Evolutionary conservation across 2,113 vertebrate species (phyloP).

Genomic region (Scomber scombrus): DNA sequence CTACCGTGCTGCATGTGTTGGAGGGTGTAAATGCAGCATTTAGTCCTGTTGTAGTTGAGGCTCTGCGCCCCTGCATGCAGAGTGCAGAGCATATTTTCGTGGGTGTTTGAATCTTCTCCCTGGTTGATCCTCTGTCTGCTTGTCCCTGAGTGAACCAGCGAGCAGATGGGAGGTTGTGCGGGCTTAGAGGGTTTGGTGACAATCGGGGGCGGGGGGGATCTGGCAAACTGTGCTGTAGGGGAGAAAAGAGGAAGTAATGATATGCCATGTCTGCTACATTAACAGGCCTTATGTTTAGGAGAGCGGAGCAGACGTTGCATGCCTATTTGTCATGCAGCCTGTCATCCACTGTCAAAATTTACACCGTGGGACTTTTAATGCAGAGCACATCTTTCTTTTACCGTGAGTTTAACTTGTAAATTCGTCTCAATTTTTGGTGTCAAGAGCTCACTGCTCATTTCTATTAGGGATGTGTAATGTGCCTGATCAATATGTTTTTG

Average conservation of each 20-base stretch:
- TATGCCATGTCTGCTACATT: conserved; percentile 58
- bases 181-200: conserved; percentile 56
- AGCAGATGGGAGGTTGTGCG: conserved; percentile 71
- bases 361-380: not conserved
- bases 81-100: conserved; percentile 14
- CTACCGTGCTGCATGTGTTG: conserved; percentile 4
- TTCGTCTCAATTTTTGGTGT: not conserved
- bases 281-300: conserved; percentile 61
- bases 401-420: conserved; percentile 5
- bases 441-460: not conserved
- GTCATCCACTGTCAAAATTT: conserved; percentile 57
- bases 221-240: conserved; percentile 31
- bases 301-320: conserved; percentile 53
- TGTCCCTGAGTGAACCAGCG: conserved; percentile 43
- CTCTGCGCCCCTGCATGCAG: not conserved
- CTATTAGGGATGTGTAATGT: no score
- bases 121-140: conserved; percentile 26
- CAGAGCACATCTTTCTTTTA: conserved; percentile 16
- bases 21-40: conserved; percentile 1
- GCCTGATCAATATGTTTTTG: no score
- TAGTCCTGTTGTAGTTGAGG: not conserved
- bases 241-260: conserved; percentile 46
- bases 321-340: conserved; percentile 57
- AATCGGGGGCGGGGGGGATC: conserved; percentile 14
- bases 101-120: conserved; percentile 27